A percentile compares a stretch with the other conserved stretches of the same genome.
These are phyloP conservation scores for Ramazzottius varieornatus DNA, from an alignment of 2,888 invertebrate genomes.

Conservation along the genomic window DNA sequence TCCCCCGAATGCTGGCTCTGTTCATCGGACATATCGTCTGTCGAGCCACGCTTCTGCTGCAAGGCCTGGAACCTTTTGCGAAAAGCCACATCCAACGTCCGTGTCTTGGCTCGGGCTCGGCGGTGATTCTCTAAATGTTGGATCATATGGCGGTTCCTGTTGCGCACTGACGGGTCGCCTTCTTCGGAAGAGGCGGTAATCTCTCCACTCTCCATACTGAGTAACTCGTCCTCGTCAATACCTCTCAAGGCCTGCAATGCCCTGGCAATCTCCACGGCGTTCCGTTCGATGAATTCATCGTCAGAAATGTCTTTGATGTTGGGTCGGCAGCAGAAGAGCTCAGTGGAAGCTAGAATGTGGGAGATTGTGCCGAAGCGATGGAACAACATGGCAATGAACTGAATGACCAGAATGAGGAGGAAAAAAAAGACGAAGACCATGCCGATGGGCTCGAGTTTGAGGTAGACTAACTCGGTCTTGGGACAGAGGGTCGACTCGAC, in stretches of 20 bases:
- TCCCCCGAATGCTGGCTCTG: not conserved
- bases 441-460: slow-evolving; percentile 82
- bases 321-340: slow-evolving; percentile 31
- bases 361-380: slow-evolving; percentile 90
- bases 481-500: not conserved
- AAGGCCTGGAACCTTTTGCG: slow-evolving; percentile 45
- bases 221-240: slow-evolving; percentile 12
- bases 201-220: not conserved
- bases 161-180: not conserved
- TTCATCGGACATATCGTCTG: not conserved
- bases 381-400: slow-evolving; percentile 91
- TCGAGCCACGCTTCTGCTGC: not conserved
- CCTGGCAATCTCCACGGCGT: slow-evolving; percentile 75
- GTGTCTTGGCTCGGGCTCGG: slow-evolving; percentile 40
- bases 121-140: slow-evolving; percentile 67
- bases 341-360: slow-evolving; percentile 82
- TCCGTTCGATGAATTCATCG: slow-evolving; percentile 62
- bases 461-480: slow-evolving; percentile 27
- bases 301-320: slow-evolving; percentile 61
- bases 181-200: not conserved
- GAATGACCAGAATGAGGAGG: slow-evolving; percentile 73
- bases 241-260: slow-evolving; percentile 38
- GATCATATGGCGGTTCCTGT: slow-evolving; percentile 42
- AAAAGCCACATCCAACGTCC: slow-evolving; percentile 81
- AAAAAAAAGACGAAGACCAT: slow-evolving; percentile 92